Evolutionary conservation across 2,113 vertebrate genomes (phyloP), one percentile per base, ranked within the genome.

Genomic region (Uropsilus gracilis): DNA sequence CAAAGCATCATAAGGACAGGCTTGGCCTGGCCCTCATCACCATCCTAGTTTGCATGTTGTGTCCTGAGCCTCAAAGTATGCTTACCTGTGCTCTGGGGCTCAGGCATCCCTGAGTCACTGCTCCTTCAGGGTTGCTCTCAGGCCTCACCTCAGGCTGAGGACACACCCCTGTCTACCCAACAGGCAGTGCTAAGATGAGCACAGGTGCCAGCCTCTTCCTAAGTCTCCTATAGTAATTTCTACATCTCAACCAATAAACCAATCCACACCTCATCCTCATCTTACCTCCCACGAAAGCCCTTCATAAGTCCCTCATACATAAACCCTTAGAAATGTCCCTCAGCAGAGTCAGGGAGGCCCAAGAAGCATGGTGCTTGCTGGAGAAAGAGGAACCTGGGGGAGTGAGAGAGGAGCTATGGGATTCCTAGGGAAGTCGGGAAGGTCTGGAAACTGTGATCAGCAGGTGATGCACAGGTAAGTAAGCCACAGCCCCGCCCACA

Each of bases 231-330:
- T 0, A 42, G 14, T 1, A 2, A 22, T 17, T 39, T 44, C 71
- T 61, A 34, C 28, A 1, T 39, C 28, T 83, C 76, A 24, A 11
- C 6, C 39, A 11, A 37, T 11, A 26, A 39, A 14, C 12, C 0
- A 3, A 0, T 26, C 61, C 17, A 2, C 11, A 18, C 34, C 6
- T 8, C 18, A 11, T 7, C 0, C n/a, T n/a, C n/a, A 0, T 17
- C 3, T 46, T 13, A 24, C 12, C 16, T 0, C 13, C 30, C n/a
- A n/a, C n/a, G n/a, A n/a, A n/a, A n/a, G n/a, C n/a, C n/a, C n/a
- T n/a, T n/a, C n/a, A n/a, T n/a, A n/a, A n/a, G n/a, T n/a, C n/a
- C n/a, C n/a, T n/a, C n/a, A n/a, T n/a, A n/a, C n/a, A n/a, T n/a
- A n/a, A n/a, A n/a, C n/a, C n/a, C n/a, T n/a, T n/a, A n/a, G n/a